Evolutionary conservation across 2,113 vertebrate genomes (phyloP), one percentile per base, ranked within the genome.

Genomic region (Poecile atricapillus): DNA sequence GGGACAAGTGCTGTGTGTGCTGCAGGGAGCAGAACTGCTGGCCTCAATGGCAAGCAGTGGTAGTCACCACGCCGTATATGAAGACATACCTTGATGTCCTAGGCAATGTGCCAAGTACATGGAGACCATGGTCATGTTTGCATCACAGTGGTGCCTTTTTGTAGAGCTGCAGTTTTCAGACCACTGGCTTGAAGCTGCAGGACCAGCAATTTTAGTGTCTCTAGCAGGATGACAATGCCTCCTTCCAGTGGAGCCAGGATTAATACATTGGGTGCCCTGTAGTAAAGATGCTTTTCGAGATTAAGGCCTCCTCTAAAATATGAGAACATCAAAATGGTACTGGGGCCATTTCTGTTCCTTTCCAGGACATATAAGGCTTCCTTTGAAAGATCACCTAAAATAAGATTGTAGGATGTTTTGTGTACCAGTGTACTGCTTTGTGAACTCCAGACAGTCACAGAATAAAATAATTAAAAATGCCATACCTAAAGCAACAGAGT

Each of bases 1-100:
- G 58, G 46, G 53, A 5, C 44, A 39, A 30, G 13, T 7, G 44
- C 35, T 33, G 4, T 0, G 2, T 50, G 44, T 73, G 44, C 71
- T 64, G 43, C 56, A 49, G 55, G 24, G 17, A 43, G 59, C 33
- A 39, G 16, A 43, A 31, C 2, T 44, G 30, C 64, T 49, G 63
- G 37, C 24, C 46, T 43, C 24, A 9, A 0, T 39, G 71, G 21
- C 43, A 49, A 56, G 41, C 44, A 37, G 43, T 23, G 25, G 18
- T 10, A 7, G 25, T 35, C 76, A 50, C 16, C 33, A n/a, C 23
- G 10, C 10, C 6, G 0, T 4, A 3, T 9, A 35, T 20, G 11
- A 6, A 70, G 33, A 15, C 17, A 6, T 30, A 43, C 3, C 5
- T 8, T 46, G 43, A 7, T 50, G 37, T 63, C 62, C n/a, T 55